Evolutionary conservation across 2,797 vertebrate genomes (phyloP).

Genomic region (Margarornis squamiger): DNA sequence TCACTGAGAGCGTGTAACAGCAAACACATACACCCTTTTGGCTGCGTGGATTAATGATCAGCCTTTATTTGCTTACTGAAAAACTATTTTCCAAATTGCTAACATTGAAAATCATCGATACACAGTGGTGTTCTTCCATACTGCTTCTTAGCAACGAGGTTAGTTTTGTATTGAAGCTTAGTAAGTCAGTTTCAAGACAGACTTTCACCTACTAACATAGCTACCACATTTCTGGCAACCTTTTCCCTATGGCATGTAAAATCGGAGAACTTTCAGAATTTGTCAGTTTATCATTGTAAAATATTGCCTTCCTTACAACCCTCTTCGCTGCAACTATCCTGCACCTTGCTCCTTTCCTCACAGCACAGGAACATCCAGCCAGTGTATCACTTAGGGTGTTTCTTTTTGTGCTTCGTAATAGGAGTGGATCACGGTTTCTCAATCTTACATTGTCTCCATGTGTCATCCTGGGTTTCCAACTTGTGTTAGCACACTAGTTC

Average conservation of each 20-base stretch:
- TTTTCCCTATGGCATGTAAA: not conserved
- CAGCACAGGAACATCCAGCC: not conserved
- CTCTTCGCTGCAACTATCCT: not conserved
- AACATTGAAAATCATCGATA: not conserved
- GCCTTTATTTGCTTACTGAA: not conserved
- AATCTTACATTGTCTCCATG: not conserved
- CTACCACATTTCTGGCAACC: not conserved
- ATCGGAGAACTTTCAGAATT: not conserved
- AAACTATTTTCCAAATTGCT: not conserved
- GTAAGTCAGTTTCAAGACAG: not conserved
- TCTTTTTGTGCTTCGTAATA: not conserved
- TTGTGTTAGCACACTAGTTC: not conserved
- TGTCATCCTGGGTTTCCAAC: not conserved
- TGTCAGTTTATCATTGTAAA: not conserved
- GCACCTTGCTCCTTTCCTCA: not conserved
- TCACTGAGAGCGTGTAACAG: not conserved
- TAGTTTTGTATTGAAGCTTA: not conserved
- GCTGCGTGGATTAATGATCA: not conserved
- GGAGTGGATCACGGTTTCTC: fast-evolving
- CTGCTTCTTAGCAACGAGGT: not conserved
- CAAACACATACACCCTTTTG: not conserved
- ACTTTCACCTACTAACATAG: not conserved
- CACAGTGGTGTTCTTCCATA: not conserved
- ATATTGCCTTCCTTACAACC: not conserved
- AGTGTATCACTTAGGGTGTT: not conserved